Percentiles rank a stretch among this genome's conserved stretches.
Evolutionary conservation across 2,888 invertebrate species (phyloP).

Genomic region (Pandemis heparana): DNA sequence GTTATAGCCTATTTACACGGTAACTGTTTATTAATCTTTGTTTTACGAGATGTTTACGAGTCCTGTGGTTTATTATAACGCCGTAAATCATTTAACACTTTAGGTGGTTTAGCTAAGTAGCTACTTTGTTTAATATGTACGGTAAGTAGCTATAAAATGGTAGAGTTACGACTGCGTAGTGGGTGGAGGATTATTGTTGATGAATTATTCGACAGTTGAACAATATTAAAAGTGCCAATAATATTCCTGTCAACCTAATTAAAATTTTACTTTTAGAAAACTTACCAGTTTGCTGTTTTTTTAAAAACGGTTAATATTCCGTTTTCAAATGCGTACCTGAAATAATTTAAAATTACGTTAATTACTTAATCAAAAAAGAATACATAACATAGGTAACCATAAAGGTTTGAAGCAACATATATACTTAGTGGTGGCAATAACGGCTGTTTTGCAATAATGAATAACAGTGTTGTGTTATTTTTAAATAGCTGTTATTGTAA

Average conservation of each 20-base stretch:
- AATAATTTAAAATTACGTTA: neutral
- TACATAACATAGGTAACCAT: too few relatives aligned
- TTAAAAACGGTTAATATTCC: neutral
- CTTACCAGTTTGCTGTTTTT: too few relatives aligned
- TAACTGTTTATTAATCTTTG: slow-evolving; percentile 85
- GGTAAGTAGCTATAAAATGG: slow-evolving; percentile 36
- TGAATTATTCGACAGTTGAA: neutral
- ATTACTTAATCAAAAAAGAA: neutral
- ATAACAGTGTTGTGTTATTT: too few relatives aligned
- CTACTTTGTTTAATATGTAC: slow-evolving; percentile 41
- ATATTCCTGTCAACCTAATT: neutral
- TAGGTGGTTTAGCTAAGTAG: slow-evolving; percentile 50
- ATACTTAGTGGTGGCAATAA: too few relatives aligned
- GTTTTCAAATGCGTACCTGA: neutral
- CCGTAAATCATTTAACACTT: slow-evolving; percentile 82
- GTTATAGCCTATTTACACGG: slow-evolving; percentile 86
- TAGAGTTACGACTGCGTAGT: slow-evolving; percentile 50
- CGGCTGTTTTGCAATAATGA: too few relatives aligned
- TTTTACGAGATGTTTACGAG: slow-evolving; percentile 74
- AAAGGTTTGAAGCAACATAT: too few relatives aligned
- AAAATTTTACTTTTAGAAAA: neutral
- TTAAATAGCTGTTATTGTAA: too few relatives aligned
- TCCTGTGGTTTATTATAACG: slow-evolving; percentile 82
- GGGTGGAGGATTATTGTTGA: neutral
- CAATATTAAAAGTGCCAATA: neutral